phyloP scores from a whole-genome alignment of 2,797 vertebrate species.

The Argentina silus region DNA sequence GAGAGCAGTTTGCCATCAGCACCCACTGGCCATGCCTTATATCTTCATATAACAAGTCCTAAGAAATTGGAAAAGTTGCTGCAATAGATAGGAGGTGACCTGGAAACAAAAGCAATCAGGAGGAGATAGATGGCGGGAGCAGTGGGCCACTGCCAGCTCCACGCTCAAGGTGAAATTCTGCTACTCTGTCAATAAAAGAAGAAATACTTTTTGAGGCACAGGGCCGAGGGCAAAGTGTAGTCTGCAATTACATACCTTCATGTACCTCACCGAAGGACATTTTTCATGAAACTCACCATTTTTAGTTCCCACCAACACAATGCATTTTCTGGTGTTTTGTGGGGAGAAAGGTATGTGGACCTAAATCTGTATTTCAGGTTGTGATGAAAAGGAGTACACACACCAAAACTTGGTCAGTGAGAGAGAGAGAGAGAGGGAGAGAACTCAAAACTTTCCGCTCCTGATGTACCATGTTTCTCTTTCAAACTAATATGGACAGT shows the following conservation, averaged over 20 bases:
- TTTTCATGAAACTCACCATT: conserved; percentile 53
- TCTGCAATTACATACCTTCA: conserved; percentile 74
- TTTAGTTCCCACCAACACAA: conserved; percentile 22
- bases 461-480: neutral
- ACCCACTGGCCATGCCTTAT: conserved; percentile 66
- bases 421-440: neutral
- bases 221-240: conserved; percentile 66
- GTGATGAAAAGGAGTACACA: conserved; percentile 29
- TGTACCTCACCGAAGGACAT: conserved; percentile 63
- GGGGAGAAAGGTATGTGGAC: neutral
- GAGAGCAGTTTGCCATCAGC: conserved; percentile 36
- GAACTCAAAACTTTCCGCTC: neutral
- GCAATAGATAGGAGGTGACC: conserved; percentile 81
- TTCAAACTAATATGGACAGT: neutral
- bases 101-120: conserved; percentile 84
- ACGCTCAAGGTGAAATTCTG: conserved; percentile 66
- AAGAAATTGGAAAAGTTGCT: conserved; percentile 87
- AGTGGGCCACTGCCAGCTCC: conserved; percentile 40
- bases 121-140: conserved; percentile 54
- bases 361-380: neutral
- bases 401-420: neutral
- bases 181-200: conserved; percentile 75
- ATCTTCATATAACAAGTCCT: conserved; percentile 79
- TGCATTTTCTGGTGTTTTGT: neutral
- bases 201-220: conserved; percentile 70